Evolutionary conservation across 1,140 invertebrate genomes (phyloP).

Genomic region (Pogonognathellus flavescens): DNA sequence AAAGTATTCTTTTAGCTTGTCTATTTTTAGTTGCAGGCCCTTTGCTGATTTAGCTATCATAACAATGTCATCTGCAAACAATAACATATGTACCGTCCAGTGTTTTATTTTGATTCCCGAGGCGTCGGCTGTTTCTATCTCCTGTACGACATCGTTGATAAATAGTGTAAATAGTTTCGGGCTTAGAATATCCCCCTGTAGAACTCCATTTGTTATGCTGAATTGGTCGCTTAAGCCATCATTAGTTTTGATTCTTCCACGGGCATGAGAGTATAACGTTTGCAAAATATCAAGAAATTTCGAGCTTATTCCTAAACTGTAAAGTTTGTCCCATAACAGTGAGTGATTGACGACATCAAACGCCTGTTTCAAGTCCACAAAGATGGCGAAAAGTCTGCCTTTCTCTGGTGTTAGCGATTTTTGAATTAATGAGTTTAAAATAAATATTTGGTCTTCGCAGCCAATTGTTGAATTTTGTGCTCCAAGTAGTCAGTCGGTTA

Average conservation of each 20-base stretch:
- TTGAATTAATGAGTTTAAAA: conserved; percentile 52
- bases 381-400: conserved; percentile 41
- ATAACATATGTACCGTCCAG: conserved; percentile 4
- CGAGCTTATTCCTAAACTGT: background rate
- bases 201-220: background rate
- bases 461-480: conserved; percentile 58
- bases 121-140: background rate
- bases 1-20: conserved; percentile 33
- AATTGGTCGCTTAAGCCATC: background rate
- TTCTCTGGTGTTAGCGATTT: conserved; percentile 7
- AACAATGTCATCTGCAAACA: conserved; percentile 60
- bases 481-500: conserved; percentile 63
- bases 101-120: conserved; percentile 7
- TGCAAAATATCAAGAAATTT: conserved; percentile 53
- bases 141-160: conserved; percentile 44
- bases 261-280: conserved; percentile 35
- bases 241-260: background rate
- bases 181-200: conserved; percentile 57
- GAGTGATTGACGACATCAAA: conserved; percentile 51
- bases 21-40: conserved; percentile 57
- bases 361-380: conserved; percentile 57
- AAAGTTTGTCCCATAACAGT: conserved; percentile 54
- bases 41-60: background rate
- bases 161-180: conserved; percentile 59
- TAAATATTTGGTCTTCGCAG: conserved; percentile 65